Base-by-base conservation (phyloP, 1,140 invertebrate species). In the Lasioglossum baleicum region DNA sequence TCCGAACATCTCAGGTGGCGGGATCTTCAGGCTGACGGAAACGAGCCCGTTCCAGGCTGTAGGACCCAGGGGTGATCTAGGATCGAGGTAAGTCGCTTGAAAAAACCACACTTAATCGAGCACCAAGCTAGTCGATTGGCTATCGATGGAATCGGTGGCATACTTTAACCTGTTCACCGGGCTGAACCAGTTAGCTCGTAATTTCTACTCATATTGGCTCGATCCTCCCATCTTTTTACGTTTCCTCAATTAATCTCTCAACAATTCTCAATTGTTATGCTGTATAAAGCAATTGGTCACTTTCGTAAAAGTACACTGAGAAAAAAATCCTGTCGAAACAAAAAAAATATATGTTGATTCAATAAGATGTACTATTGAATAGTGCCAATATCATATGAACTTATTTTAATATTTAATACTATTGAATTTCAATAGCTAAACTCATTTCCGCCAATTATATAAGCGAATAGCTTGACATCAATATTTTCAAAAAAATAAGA, bases 31-130 rank as follows among this genome's bases (percentile, higher is more conserved):
- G 89, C 85, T 92, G 58, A 89, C 92, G 31, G 92, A 93, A 78
- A 92, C 91, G 17, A 93, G 92, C 79, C 92, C 92, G 53, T 93
- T 93, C 64, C 92, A 93, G 68, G 92, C 92, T 17, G 92, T 93
- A 61, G 92, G 92, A 64, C 92, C 92, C 20, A 87, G 92, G 26
- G 92, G 92, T 70, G 92, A 93, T 84, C 88, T 93, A 20, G 91
- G 92, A 22, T 92, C 92, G 22, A 92, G 92, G 92, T 92, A 77
- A 79, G 86, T 86, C 60, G 26, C 13, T 13, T 17, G 17, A 40
- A 20, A 64, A 64, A 22, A 31, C 60, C 60, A 31, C 6, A 10
- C n/a, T 76, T 81, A 20, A 67, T 77, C 60, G 73, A 7, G 2
- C 48, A 56, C 44, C 44, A 11, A 6, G 2, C 3, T 31, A 2